Base-by-base conservation (phyloP, 2,113 vertebrate species). In the Syrrhaptes paradoxus region DNA sequence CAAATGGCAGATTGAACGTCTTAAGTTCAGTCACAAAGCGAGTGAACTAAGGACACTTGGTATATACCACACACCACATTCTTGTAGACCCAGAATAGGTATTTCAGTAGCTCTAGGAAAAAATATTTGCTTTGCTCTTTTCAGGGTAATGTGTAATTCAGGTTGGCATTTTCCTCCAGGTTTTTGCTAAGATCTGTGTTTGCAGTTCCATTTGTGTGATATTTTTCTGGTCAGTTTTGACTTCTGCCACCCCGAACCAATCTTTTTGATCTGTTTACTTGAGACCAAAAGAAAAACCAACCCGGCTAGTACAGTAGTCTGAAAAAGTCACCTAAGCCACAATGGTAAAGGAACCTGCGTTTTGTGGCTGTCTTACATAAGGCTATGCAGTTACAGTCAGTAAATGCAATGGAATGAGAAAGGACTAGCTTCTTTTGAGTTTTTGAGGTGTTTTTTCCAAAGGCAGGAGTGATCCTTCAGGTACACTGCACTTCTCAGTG, bases 171-270 rank as follows among this genome's bases (percentile, higher is more conserved):
- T 96, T 84, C 87, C 54, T 78, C 61, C 29, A 52, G 41, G 54
- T 71, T 74, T 93, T 89, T 57, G 29, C 51, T n/a, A 67, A 90
- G 46, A 90, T 34, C 49, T 34, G 26, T 77, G 48, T 84, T 89
- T 89, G 34, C 32, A 59, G 31, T 88, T 86, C 63, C 89, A 63
- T 74, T 88, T 81, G 48, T 15, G 17, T 84, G 72, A 29, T 84
- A 77, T 88, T 92, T 92, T 93, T 61, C 58, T 52, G 76, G 90
- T 86, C 59, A 83, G 28, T 62, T 87, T 93, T 89, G 59, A 67
- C 59, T 90, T 87, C 68, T 86, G 48, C 68, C 61, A 81, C n/a
- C 38, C 86, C 38, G 26, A 26, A 61, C 10, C 7, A 6, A 5
- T 45, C 49, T 87, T 82, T 85, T 92, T 31, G 5, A 19, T 58